Evolutionary conservation across 2,797 vertebrate genomes (phyloP), one percentile per base, ranked within the genome.

Genomic region (Acanthopagrus latus): DNA sequence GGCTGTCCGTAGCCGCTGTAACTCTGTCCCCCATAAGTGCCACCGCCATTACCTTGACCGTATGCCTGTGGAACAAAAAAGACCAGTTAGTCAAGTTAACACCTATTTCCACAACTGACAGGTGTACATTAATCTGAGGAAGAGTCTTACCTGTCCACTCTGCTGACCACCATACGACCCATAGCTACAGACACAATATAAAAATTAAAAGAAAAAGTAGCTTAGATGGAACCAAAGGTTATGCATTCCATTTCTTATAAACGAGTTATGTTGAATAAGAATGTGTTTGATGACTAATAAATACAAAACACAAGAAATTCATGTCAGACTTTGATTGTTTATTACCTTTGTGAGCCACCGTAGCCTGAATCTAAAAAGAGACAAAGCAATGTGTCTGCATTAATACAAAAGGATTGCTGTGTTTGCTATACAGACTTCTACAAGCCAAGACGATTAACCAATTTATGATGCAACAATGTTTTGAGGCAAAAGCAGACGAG

Each of bases 281-380:
- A 7, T 59, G n/a, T 50, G 38, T 1, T 41, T 9, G 43, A 10
- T 1, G 0, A 7, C 29, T 21, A 12, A 21, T 4, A 0, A 5
- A n/a, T 1, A 18, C 11, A 46, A 14, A n/a, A 47, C 2, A 18
- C 1, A 5, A 8, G 17, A 29, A 4, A 7, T 16, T 1, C 20
- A 20, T 17, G 7, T 4, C 3, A 21, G 12, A 21, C 2, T 9
- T 9, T 25, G 46, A 59, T 5, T 46, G 16, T 23, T 48, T 9
- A n/a, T 88, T 93, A 94, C 95, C 95, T 95, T 88, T 94, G 95
- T 66, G 93, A 89, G 59, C 93, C 94, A 68, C 95, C 95, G 77
- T 95, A 96, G 76, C 95, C 95, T 46, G 95, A 95, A 92, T 96
- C 95, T 96, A 82, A 41, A 81, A 12, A 71, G 3, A 57, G 44